Evolutionary conservation across 1,140 invertebrate genomes (phyloP), one percentile per base, ranked within the genome.

Genomic region (Tenebrio molitor): DNA sequence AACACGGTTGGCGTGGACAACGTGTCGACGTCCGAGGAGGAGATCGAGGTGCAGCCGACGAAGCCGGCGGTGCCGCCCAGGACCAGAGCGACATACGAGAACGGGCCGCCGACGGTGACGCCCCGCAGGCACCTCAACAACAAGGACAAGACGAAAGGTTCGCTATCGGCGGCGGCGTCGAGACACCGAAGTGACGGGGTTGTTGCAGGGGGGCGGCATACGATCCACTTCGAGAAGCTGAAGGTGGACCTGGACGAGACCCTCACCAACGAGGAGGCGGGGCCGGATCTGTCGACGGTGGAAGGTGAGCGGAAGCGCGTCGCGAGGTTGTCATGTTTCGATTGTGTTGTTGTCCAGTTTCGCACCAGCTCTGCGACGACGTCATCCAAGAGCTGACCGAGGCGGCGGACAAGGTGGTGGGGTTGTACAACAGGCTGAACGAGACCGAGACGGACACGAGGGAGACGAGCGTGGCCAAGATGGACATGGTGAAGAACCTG

Each of bases 1-100:
- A 88, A 88, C 77, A 86, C 88, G 79, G 85, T 88, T 39, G 89
- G 86, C 69, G 90, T 91, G 72, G 92, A 94, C 80, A 92, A 93
- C 83, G 76, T 79, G 91, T 92, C 29, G 91, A 91, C 80, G n/a
- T 80, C 79, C n/a, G 80, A 81, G 25, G 78, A 78, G 2, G 79
- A 79, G 15, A 74, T 75, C 15, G 62, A 68, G 86, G 23, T 58
- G 50, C n/a, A 10, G 12, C 83, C 83, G 15, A 84, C 86, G 69
- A 90, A 89, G 78, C 87, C 88, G 7, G 84, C 85, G 36, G 86
- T 89, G 33, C 87, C 88, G 44, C 89, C 89, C 3, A 83, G 91
- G 69, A 88, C 89, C 6, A 84, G 82, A 58, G 39, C 71, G 84
- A 83, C 77, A 74, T 85, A 83, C 50, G 85, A n/a, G n/a, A n/a